Evolutionary conservation across 2,888 invertebrate species (phyloP), one percentile per base, ranked within the genome.

Genomic region (Hyalella azteca): DNA sequence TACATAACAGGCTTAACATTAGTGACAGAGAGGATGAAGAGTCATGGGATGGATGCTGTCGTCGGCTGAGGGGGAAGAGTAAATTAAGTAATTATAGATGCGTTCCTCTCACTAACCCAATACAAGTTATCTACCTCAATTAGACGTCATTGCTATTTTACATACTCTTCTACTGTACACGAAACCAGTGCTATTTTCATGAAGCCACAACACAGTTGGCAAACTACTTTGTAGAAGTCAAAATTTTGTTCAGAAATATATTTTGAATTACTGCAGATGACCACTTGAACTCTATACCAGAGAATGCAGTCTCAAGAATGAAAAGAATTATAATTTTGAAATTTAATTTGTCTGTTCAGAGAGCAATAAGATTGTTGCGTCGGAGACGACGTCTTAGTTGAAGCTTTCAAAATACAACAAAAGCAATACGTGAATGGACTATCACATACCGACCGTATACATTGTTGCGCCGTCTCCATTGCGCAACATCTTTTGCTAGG

Each of bases 391-490:
- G 75, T 45, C 41, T 45, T 75, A 41, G 45, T 45, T 45, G 75
- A 45, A 41, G 40, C 40, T 45, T 45, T 45, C n/a, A 75, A 41
- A 75, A 75, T 9, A 75, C 75, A 75, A 82, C 80, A 82, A 80
- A 84, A 82, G 82, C 84, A 82, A 84, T 80, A 84, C 83, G 79
- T 79, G 81, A 84, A 82, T 82, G 81, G 78, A 81, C 84, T 84
- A 84, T 84, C 84, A 84, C 84, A 84, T 84, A 82, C 82, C 81
- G 80, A 84, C 84, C 84, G 84, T 84, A 84, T 84, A 84, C 84
- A 82, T 84, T 81, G 84, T 84, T 79, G 73, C 66, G 73, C 79
- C 73, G 66, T 73, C 73, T 79, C 39, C 48, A 79, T 75, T 75
- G 41, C 75, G 40, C 45, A 45, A 41, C 75, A 75, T 45, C 75